phyloP scores from a whole-genome alignment of 2,797 vertebrate genomes.

The Poeciliopsis presidionis region DNA sequence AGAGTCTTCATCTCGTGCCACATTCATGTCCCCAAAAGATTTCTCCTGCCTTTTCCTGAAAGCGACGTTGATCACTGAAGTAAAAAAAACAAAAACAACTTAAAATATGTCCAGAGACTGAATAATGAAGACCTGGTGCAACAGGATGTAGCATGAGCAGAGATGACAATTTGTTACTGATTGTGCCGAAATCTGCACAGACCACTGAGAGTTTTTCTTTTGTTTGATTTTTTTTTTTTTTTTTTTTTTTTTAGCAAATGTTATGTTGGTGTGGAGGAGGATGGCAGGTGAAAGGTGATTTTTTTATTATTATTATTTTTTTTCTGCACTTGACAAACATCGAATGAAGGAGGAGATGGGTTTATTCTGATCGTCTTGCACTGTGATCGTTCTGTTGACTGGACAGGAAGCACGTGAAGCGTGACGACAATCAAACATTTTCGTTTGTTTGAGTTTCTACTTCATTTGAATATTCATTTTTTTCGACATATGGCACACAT shows the following conservation, averaged over 20 bases:
- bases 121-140: conserved; percentile 42
- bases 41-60: conserved; percentile 15
- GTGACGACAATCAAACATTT: conserved; percentile 43
- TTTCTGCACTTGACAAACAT: conserved; percentile 35
- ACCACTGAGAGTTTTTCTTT: conserved; percentile 29
- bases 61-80: conserved; percentile 6
- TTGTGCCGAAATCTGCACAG: conserved; percentile 15
- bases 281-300: conserved; percentile 28
- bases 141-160: conserved; percentile 29
- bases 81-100: conserved; percentile 16
- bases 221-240: no score
- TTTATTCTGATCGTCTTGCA: conserved; percentile 61
- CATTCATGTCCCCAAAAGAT: conserved; percentile 23
- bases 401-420: conserved; percentile 27
- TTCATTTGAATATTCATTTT: conserved; percentile 36
- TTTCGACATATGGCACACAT: conserved; percentile 47
- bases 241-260: conserved; percentile 21
- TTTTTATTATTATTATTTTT: conserved; percentile 27
- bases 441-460: conserved; percentile 41
- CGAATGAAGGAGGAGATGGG: conserved; percentile 40
- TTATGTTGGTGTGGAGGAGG: conserved; percentile 27
- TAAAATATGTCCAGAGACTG: conserved; percentile 14
- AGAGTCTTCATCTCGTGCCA: conserved; percentile 14
- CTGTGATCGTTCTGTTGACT: conserved; percentile 55
- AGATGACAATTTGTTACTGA: conserved; percentile 46